A percentile compares a stretch with the other conserved stretches of the same genome.
These are phyloP conservation scores for Tetrax tetrax DNA, from an alignment of 2,113 vertebrate species.

Conservation along the genomic window DNA sequence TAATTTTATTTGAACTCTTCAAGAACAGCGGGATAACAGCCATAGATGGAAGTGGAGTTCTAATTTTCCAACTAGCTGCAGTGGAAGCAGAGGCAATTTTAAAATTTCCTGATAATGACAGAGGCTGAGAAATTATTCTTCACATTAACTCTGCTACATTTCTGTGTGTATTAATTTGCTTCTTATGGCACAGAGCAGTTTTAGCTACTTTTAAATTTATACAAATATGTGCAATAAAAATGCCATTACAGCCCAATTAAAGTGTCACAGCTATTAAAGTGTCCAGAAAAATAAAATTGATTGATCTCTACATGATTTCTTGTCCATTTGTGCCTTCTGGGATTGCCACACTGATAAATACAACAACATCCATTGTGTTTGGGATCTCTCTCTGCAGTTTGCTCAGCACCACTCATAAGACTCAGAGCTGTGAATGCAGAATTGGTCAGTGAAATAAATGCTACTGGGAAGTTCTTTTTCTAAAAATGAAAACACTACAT, in stretches of 20 bases:
- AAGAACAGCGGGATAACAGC: neutral
- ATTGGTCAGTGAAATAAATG: neutral
- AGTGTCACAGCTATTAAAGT: neutral
- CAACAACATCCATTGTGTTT: neutral
- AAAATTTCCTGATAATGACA: neutral
- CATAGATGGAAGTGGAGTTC: neutral
- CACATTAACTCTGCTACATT: neutral
- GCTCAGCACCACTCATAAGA: neutral
- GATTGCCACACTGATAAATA: neutral
- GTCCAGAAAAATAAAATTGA: constrained; percentile 9
- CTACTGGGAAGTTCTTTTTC: neutral
- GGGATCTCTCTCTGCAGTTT: neutral
- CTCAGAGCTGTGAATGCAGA: neutral
- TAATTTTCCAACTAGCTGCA: constrained; percentile 15
- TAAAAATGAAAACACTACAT: neutral
- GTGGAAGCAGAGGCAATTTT: constrained; percentile 1
- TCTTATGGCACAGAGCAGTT: neutral
- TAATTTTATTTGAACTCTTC: neutral
- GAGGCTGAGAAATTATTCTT: constrained; percentile 11
- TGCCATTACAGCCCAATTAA: constrained; percentile 38
- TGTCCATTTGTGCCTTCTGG: constrained; percentile 7
- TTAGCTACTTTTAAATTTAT: constrained; percentile 33
- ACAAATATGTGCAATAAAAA: constrained; percentile 41
- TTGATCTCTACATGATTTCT: neutral
- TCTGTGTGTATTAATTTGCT: constrained; percentile 24